Percentiles rank a stretch among this genome's conserved stretches.
Conservation (phyloP, 2,797 vertebrate genomes). For the Podarcis lilfordi region DNA sequence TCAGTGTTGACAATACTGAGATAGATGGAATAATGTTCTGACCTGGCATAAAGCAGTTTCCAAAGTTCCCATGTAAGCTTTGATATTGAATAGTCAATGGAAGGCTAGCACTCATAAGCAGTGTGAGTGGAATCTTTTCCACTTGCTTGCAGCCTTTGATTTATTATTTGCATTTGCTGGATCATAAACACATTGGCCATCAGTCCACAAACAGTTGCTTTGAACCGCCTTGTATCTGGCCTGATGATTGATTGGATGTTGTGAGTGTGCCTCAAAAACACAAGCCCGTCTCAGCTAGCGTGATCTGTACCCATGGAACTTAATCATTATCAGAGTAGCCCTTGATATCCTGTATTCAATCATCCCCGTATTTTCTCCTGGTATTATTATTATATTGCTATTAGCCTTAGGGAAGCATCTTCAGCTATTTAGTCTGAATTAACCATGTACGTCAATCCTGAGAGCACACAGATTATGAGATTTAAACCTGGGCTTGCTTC, state of each 20-base stretch:
- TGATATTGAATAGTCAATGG: conserved; percentile 65
- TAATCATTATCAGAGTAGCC: conserved; percentile 50
- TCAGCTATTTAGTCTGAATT: conserved; percentile 79
- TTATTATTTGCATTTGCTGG: conserved; percentile 70
- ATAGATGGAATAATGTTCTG: too few relatives aligned
- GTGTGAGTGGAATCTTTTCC: conserved; percentile 18
- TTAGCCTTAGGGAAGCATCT: conserved; percentile 76
- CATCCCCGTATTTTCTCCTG: conserved; percentile 75
- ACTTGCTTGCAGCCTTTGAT: conserved; percentile 48
- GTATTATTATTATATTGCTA: conserved; percentile 74
- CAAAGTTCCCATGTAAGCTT: conserved; percentile 29
- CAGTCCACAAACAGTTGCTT: conserved; percentile 49
- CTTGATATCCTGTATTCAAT: conserved; percentile 73
- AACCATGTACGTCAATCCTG: conserved; percentile 63
- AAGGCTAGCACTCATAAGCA: conserved; percentile 54
- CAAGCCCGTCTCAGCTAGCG: conserved; percentile 9
- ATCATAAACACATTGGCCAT: conserved; percentile 36
- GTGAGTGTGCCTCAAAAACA: conserved; percentile 46
- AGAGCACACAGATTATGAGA: conserved; percentile 55
- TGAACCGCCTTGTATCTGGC: conserved; percentile 42
- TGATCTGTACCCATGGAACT: conserved; percentile 61
- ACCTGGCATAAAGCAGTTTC: too few relatives aligned
- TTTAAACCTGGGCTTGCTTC: conserved; percentile 35
- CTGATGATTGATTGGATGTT: conserved; percentile 73
- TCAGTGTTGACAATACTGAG: too few relatives aligned